Base-by-base conservation (phyloP, 1,140 invertebrate species). In the Hetaerina americana region DNA sequence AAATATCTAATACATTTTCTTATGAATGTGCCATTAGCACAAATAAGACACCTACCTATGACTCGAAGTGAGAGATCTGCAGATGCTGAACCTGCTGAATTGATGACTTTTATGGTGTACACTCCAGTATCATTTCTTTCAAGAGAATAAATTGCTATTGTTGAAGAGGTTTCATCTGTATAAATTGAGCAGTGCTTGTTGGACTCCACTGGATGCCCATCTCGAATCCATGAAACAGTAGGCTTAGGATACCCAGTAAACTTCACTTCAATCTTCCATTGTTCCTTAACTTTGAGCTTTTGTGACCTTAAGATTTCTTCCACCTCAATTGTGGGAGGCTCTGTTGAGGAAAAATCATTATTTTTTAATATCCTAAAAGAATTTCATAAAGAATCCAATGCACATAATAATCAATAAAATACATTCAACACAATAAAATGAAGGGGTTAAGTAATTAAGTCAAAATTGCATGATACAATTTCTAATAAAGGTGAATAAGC, bases 1-100 rank as follows among this genome's bases (percentile, higher is more conserved):
- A 66, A 29, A 27, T 66, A 75, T n/a, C n/a, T n/a, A n/a, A n/a
- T n/a, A n/a, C n/a, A n/a, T n/a, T n/a, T n/a, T n/a, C n/a, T n/a
- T n/a, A n/a, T n/a, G n/a, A n/a, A n/a, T n/a, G n/a, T n/a, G n/a
- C n/a, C n/a, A 68, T n/a, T 31, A n/a, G n/a, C n/a, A n/a, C n/a
- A n/a, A n/a, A n/a, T n/a, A n/a, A n/a, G 1, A 57, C 69, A 79
- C 83, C 81, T 82, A 90, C 88, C 92, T 70, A 93, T 89, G n/a
- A 96, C 92, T 80, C 87, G 84, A 10, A 96, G 86, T 40, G 85
- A 85, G 73, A 93, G 81, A 76, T 93, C 90, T 10, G 88, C 81
- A n/a, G 85, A 82, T 24, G 87, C 85, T 15, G 83, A 83, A 8
- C 93, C 94, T 70, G 88, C 87, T 57, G 84, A 82, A 78, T 92